Evolutionary conservation across 2,113 vertebrate species (phyloP).

Genomic region (Brevimyrus niger): DNA sequence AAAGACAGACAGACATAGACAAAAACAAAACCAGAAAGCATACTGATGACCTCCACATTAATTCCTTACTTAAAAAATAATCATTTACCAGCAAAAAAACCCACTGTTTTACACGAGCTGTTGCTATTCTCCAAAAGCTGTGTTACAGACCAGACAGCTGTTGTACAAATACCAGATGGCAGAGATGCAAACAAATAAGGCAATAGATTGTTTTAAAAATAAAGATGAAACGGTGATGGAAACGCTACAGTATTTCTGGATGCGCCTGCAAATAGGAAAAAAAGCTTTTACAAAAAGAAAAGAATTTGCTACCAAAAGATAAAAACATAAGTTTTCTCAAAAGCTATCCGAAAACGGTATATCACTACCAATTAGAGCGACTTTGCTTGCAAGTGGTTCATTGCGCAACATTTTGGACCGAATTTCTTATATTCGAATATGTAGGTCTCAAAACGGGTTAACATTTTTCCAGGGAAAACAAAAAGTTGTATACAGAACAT

Average conservation of each 20-base stretch:
- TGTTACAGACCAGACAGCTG: neutral
- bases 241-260: neutral
- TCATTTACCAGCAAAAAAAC: neutral
- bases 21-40: neutral
- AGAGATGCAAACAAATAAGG: neutral
- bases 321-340: neutral
- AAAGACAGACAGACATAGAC: neutral
- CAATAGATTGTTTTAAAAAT: neutral
- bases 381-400: neutral
- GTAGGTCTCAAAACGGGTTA: neutral
- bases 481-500: neutral
- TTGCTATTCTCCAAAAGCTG: neutral
- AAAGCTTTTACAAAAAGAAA: neutral
- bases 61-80: neutral
- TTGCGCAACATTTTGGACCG: neutral
- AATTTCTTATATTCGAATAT: neutral
- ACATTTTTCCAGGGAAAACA: neutral
- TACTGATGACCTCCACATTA: neutral
- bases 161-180: neutral
- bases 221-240: neutral
- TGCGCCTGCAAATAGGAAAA: neutral
- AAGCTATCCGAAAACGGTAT: neutral
- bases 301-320: neutral
- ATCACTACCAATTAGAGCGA: neutral
- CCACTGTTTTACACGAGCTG: neutral